These are phyloP conservation scores for Ctenicera cuprea DNA, from an alignment of 2,888 invertebrate species.

Conservation along the genomic window DNA sequence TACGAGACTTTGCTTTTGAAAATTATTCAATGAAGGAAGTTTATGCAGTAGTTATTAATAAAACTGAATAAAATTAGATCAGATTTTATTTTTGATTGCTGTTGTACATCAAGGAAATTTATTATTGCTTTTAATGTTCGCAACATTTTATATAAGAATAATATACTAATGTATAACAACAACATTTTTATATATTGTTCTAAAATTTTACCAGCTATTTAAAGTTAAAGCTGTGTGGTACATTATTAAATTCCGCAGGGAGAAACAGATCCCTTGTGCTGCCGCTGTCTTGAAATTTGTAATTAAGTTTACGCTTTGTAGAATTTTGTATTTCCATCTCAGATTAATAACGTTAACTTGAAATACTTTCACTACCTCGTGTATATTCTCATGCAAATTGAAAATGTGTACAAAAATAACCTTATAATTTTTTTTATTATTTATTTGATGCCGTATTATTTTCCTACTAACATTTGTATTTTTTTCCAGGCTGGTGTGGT, in stretches of 20 bases:
- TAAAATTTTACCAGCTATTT: not conserved
- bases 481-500: slow-evolving; percentile 81
- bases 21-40: not conserved
- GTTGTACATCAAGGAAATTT: not conserved
- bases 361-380: too few relatives aligned
- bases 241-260: slow-evolving; percentile 19
- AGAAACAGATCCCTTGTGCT: slow-evolving; percentile 4
- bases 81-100: too few relatives aligned
- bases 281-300: slow-evolving; percentile 1
- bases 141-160: too few relatives aligned
- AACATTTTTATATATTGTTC: not conserved
- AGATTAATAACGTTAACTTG: not conserved
- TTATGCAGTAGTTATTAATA: too few relatives aligned
- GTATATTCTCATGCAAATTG: too few relatives aligned
- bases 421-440: too few relatives aligned
- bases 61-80: not conserved
- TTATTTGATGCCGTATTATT: not conserved
- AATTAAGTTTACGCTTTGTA: slow-evolving; percentile 3
- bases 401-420: too few relatives aligned
- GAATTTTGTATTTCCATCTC: slow-evolving; percentile 3
- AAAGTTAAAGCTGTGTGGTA: not conserved
- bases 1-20: not conserved
- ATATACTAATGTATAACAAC: too few relatives aligned
- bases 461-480: not conserved
- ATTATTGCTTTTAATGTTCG: not conserved